Base-by-base conservation (phyloP, 2,797 vertebrate genomes). In the Acipenser ruthenus region DNA sequence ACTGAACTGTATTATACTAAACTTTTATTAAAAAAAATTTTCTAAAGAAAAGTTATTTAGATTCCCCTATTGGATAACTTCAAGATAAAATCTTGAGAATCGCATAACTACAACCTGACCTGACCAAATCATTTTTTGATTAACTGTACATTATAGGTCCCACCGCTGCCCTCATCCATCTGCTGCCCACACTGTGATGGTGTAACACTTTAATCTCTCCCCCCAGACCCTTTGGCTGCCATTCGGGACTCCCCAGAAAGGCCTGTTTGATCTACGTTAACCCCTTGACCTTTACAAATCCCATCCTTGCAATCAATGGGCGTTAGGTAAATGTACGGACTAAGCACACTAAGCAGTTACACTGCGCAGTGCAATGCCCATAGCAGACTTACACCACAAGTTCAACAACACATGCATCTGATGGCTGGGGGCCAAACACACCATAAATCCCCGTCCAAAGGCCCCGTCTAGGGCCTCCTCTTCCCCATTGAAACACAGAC, bases 231-330 rank as follows among this genome's bases (percentile, higher is more conserved):
- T 84, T 81, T 73, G 74, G 78, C 37, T 77, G 79, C 81, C 78
- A 81, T 82, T 83, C 77, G 76, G 82, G 82, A 81, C 81, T 78
- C 77, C 82, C 78, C 79, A 82, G 79, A 81, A 85, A 83, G 75
- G 80, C 78, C 81, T 79, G 79, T 83, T 82, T 86, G 81, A 85
- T 83, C 79, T 82, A 81, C 77, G 82, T 82, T 84, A 84, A 85
- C 84, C 84, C 79, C 72, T 71, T 50, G 79, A 86, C 83, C 84
- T 86, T 86, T 84, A 82, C 82, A 83, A 82, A 83, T 83, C 79
- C 80, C 81, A 82, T 84, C 79, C 83, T 84, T 83, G 80, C 80
- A 85, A 86, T 85, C 84, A 86, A 85, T 86, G 83, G 65, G 74
- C 68, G 78, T 83, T 86, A 81, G 82, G 83, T 84, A 84, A 86